These are phyloP conservation scores for Macrotus californicus DNA, from an alignment of 2,113 vertebrate genomes.

Conservation along the genomic window DNA sequence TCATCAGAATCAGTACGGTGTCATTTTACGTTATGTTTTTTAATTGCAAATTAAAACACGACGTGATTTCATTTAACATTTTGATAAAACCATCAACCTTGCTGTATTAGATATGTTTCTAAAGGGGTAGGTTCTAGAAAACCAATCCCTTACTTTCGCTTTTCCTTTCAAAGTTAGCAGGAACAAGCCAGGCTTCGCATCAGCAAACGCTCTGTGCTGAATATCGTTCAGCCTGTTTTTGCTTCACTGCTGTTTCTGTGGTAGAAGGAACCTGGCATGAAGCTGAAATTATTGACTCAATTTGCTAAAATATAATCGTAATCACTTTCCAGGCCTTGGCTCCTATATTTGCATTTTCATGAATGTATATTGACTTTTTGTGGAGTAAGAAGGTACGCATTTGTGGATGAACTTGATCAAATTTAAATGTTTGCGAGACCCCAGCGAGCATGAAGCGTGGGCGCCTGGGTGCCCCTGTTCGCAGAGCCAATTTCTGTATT, in stretches of 20 bases:
- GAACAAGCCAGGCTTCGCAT: neutral
- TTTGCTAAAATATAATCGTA: slow-evolving; percentile 68
- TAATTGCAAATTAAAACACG: neutral
- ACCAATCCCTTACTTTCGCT: neutral
- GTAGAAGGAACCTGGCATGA: slow-evolving; percentile 53
- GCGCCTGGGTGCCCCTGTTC: slow-evolving; percentile 70
- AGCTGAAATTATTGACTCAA: slow-evolving; percentile 72
- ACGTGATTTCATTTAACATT: neutral
- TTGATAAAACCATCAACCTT: neutral
- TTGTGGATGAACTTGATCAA: slow-evolving; percentile 63
- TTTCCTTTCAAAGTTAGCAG: neutral
- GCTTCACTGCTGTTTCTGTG: neutral
- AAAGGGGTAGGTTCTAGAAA: neutral
- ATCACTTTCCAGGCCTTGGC: slow-evolving; percentile 51
- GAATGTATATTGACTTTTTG: slow-evolving; percentile 65
- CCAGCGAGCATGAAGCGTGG: slow-evolving; percentile 68
- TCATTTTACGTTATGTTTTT: neutral
- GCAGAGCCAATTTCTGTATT: slow-evolving; percentile 66
- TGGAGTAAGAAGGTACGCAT: slow-evolving; percentile 57
- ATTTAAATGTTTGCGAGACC: slow-evolving; percentile 66
- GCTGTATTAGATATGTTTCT: neutral
- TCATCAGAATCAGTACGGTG: neutral
- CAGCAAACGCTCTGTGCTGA: neutral
- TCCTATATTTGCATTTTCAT: slow-evolving; percentile 69
- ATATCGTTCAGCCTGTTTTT: slow-evolving; percentile 2